Evolutionary conservation across 1,140 invertebrate genomes (phyloP).

Genomic region (Lucilia cuprina): DNA sequence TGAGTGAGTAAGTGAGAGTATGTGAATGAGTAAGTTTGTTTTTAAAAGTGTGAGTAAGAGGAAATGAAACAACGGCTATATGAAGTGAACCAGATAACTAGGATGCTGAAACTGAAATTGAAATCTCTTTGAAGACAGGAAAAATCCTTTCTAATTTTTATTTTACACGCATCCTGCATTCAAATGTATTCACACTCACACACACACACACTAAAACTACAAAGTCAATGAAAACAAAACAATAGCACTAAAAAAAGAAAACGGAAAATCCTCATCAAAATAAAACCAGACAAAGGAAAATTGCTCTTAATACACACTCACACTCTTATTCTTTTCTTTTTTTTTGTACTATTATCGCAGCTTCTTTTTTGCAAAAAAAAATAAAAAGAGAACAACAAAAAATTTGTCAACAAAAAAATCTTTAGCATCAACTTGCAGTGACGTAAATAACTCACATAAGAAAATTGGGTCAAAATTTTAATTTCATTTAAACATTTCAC

Average conservation of each 20-base stretch:
- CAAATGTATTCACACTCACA: neutral
- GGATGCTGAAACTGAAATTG: constrained; percentile 27
- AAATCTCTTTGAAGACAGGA: neutral
- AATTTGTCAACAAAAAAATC: neutral
- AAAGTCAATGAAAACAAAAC: neutral
- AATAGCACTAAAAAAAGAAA: neutral
- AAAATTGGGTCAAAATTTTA: neutral
- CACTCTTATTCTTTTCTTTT: neutral
- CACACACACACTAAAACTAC: neutral
- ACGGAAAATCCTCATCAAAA: neutral
- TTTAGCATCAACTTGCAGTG: neutral
- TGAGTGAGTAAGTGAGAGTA: neutral
- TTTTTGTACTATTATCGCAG: too few relatives aligned
- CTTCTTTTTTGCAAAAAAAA: neutral
- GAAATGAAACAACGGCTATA: constrained; percentile 19
- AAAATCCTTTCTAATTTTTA: constrained; percentile 19
- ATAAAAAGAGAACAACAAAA: neutral
- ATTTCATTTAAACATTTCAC: neutral
- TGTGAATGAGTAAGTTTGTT: neutral
- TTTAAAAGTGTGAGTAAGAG: neutral
- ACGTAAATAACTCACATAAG: neutral
- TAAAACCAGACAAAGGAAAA: neutral
- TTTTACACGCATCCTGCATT: neutral
- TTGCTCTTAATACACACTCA: neutral
- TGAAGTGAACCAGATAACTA: constrained; percentile 29